A percentile compares a stretch with the other conserved stretches of the same genome.
Evolutionary conservation across 2,113 vertebrate genomes (phyloP).

Genomic region (Perca schrenkii): DNA sequence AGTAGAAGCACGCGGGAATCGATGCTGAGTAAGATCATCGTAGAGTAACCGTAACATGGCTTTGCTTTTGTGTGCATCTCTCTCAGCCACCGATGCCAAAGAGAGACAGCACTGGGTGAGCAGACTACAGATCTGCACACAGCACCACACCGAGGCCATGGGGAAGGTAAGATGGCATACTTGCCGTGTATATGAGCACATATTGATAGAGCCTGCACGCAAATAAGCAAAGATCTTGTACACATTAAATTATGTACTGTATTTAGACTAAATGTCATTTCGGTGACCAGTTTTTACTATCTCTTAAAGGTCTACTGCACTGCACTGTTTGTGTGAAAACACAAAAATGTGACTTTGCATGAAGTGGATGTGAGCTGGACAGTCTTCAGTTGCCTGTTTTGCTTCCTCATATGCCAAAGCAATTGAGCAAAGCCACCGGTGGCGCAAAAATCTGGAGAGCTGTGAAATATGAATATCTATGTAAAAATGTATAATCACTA

Average conservation of each 20-base stretch:
- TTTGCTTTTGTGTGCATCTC: slow-evolving; percentile 16
- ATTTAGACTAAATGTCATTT: not conserved
- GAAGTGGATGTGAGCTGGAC: not conserved
- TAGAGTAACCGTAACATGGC: slow-evolving; percentile 17
- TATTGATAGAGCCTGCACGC: not conserved
- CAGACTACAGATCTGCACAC: slow-evolving; percentile 96
- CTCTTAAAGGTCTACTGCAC: not conserved
- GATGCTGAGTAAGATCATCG: slow-evolving; percentile 40
- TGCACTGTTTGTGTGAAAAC: not conserved
- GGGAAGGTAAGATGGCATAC: slow-evolving; percentile 89
- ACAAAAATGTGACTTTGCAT: not conserved
- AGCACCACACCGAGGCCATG: slow-evolving; percentile 98
- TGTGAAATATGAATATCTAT: slow-evolving; percentile 49
- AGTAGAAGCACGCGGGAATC: slow-evolving; percentile 28
- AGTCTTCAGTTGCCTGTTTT: slow-evolving; percentile 37
- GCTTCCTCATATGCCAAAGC: not conserved
- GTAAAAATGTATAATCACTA: slow-evolving; percentile 18
- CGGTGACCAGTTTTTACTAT: not conserved
- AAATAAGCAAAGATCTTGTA: not conserved
- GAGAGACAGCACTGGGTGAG: slow-evolving; percentile 99
- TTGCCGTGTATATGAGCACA: too few species aligned
- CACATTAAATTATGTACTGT: not conserved
- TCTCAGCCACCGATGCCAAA: slow-evolving; percentile 93
- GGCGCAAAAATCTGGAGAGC: not conserved
- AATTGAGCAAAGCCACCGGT: not conserved